Conservation (phyloP, 2,888 invertebrate genomes). For the Sesamia inferens region DNA sequence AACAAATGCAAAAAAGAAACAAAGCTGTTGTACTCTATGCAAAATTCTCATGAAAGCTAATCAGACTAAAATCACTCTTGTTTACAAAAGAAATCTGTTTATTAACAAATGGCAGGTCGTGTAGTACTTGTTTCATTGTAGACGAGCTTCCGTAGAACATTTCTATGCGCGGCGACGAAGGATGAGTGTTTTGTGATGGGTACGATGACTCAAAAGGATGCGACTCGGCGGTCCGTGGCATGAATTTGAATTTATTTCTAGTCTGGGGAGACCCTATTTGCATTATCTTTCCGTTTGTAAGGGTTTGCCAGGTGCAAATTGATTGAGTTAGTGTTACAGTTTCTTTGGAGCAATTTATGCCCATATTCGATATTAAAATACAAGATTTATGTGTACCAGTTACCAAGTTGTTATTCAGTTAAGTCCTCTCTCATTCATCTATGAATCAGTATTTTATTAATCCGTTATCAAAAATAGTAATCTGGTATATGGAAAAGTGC, state of each 20-base stretch:
- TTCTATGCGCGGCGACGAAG: constrained; percentile 61
- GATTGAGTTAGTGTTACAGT: constrained; percentile 38
- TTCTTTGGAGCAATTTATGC: neutral
- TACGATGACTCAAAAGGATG: constrained; percentile 66
- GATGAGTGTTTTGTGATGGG: constrained; percentile 60
- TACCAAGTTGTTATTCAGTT: neutral
- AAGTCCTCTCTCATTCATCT: neutral
- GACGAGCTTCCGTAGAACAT: constrained; percentile 39
- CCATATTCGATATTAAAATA: neutral
- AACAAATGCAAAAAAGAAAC: constrained; percentile 24
- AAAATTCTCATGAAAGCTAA: constrained; percentile 2
- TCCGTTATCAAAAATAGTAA: neutral
- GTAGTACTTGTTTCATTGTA: constrained; percentile 37
- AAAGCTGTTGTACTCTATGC: neutral
- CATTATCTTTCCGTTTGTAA: constrained; percentile 52
- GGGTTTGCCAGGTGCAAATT: constrained; percentile 44
- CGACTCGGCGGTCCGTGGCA: constrained; percentile 54
- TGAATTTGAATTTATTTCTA: constrained; percentile 61
- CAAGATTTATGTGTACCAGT: neutral
- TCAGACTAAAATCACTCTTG: constrained; percentile 24
- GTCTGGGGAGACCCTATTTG: constrained; percentile 54
- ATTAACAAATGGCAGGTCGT: constrained; percentile 20
- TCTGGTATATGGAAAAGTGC: too few species aligned
- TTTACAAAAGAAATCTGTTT: constrained; percentile 29
- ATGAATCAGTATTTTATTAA: neutral